These are phyloP conservation scores for Trissolcus japonicus DNA, from an alignment of 2,888 invertebrate species.

Conservation along the genomic window DNA sequence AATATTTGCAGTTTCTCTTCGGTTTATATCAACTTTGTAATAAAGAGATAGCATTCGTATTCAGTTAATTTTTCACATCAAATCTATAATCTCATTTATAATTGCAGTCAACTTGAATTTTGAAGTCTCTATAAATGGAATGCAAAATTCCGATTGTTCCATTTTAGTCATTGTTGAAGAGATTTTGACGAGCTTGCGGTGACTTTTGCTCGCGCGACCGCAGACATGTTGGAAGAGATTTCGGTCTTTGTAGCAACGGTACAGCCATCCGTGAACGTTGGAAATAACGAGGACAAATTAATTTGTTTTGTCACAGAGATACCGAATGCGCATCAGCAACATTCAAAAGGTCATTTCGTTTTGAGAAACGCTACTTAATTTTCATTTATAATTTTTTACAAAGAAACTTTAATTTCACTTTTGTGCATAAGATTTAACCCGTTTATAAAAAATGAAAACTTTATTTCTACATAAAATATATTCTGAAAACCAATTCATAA, in stretches of 20 bases:
- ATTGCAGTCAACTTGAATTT: constrained; percentile 21
- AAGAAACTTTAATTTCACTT: constrained; percentile 12
- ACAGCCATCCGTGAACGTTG: constrained; percentile 52
- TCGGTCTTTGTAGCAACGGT: constrained; percentile 49
- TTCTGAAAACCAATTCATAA: no score
- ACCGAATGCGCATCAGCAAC: constrained; percentile 18
- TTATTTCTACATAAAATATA: no score
- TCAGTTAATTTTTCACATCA: constrained; percentile 25
- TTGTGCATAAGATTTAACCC: not conserved
- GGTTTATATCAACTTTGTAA: not conserved
- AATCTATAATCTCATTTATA: constrained; percentile 9
- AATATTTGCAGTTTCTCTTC: constrained; percentile 11
- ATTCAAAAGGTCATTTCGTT: constrained; percentile 30
- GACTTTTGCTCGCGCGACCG: constrained; percentile 47
- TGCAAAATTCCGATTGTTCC: constrained; percentile 47
- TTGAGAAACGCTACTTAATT: constrained; percentile 5
- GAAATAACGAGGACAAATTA: constrained; percentile 49
- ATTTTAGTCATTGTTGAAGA: constrained; percentile 50
- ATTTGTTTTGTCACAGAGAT: constrained; percentile 53
- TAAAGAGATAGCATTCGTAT: not conserved
- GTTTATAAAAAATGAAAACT: no score
- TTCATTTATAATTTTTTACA: constrained; percentile 11
- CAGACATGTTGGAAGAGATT: constrained; percentile 55
- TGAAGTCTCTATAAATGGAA: constrained; percentile 8
- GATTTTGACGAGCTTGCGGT: constrained; percentile 51